Percentiles rank a stretch among this genome's conserved stretches.
Conservation (phyloP, 2,113 vertebrate genomes). For the Gorsachius goisagi region DNA sequence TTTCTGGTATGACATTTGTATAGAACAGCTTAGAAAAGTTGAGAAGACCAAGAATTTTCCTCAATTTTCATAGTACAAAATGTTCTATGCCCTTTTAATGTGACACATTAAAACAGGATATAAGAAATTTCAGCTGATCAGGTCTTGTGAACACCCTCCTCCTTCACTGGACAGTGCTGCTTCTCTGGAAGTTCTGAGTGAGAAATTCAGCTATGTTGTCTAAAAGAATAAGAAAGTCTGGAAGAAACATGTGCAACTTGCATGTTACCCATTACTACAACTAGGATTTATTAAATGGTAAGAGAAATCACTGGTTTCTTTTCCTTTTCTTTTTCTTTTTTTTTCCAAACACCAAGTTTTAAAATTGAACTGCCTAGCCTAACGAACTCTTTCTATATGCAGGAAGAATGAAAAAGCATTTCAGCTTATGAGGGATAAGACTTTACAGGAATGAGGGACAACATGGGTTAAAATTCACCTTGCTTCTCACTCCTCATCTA, state of each 20-base stretch:
- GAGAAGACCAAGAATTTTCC: not conserved
- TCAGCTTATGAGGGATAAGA: not conserved
- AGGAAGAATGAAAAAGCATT: not conserved
- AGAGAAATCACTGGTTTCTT: not conserved
- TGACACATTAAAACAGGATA: not conserved
- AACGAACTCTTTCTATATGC: not conserved
- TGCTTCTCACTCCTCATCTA: constrained; percentile 51
- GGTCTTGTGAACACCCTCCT: not conserved
- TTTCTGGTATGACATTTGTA: not conserved
- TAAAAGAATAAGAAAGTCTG: not conserved
- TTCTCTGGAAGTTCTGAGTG: constrained; percentile 16
- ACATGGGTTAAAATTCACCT: constrained; percentile 74
- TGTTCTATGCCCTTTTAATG: constrained; percentile 36
- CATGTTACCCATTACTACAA: not conserved
- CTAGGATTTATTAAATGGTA: not conserved
- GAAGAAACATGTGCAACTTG: not conserved
- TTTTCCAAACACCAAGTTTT: not conserved
- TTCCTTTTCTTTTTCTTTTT: not conserved
- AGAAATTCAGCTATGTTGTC: not conserved
- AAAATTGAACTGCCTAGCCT: not conserved
- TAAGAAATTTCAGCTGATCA: not conserved
- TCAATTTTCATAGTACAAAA: not conserved
- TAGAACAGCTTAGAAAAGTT: not conserved
- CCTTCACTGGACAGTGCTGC: not conserved
- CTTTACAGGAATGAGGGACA: not conserved